Evolutionary conservation across 2,888 invertebrate genomes (phyloP), one percentile per base, ranked within the genome.

Genomic region (Caradrina kadenii): DNA sequence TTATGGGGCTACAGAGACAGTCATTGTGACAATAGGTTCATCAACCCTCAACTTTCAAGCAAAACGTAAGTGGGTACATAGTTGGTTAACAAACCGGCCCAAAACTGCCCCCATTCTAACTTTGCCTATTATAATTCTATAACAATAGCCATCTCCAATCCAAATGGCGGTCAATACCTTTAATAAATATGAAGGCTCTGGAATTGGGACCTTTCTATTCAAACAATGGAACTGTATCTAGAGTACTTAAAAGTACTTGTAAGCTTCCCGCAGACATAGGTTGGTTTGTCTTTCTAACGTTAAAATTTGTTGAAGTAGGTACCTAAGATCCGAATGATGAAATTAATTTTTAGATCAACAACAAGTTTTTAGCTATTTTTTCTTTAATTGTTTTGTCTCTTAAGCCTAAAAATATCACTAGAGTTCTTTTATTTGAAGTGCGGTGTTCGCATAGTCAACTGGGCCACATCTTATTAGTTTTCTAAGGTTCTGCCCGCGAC

Each of bases 161-260:
- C 72, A 82, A 87, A 86, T 81, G 81, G 84, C 82, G 84, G 83
- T 80, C 86, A 85, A 84, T 85, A 82, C 80, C 80, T 85, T 85
- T 84, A 83, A 86, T 88, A 89, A 86, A 84, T 88, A 87, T 84
- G 83, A 83, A 80, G 76, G 77, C 70, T 73, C 63, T 67, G 66
- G 65, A 82, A 81, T 79, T 83, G 71, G 78, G 83, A 81, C 86
- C 83, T 80, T 87, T 87, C 78, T 63, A 76, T 81, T 79, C 81
- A 55, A 88, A 88, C 85, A 83, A 85, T 82, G 63, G 66, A 73
- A 83, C 76, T 54, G 73, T 84, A 85, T 76, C 82, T 73, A 72
- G 73, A 76, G 69, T 72, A 64, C 74, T 81, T 75, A 76, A 82
- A 85, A 79, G 80, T 78, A 67, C 75, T 79, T 71, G 69, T 69